Conservation (phyloP, 1,140 invertebrate species). For the Ips nitidus region DNA sequence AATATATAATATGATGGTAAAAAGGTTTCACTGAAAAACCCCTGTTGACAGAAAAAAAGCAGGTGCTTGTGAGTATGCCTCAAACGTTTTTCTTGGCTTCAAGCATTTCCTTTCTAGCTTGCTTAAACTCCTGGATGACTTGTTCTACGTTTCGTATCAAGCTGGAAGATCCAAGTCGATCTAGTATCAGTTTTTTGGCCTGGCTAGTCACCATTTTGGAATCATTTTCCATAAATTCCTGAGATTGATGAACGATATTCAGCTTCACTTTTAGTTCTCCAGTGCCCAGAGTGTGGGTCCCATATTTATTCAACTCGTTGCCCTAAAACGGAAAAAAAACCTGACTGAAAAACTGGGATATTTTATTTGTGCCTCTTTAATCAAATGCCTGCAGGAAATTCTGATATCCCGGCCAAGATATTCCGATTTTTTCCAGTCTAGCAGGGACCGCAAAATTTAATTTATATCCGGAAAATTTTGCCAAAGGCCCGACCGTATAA, state of each 20-base stretch:
- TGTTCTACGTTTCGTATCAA: constrained; percentile 48
- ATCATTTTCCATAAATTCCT: constrained; percentile 40
- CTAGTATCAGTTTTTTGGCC: constrained; percentile 36
- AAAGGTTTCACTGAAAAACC: too few relatives aligned
- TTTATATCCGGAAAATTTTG: too few relatives aligned
- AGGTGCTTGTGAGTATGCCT: background rate
- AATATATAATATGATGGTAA: background rate
- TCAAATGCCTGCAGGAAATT: too few relatives aligned
- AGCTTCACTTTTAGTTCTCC: constrained; percentile 41
- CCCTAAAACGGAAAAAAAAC: constrained; percentile 39
- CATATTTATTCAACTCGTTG: constrained; percentile 44
- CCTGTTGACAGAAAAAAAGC: too few relatives aligned
- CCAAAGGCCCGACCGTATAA: too few relatives aligned
- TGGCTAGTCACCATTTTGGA: constrained; percentile 10
- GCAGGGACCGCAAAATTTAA: too few relatives aligned
- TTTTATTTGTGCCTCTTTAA: too few relatives aligned
- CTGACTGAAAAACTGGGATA: background rate
- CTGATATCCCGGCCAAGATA: too few relatives aligned
- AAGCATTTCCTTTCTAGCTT: constrained; percentile 45
- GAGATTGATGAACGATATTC: constrained; percentile 46
- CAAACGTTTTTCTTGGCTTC: constrained; percentile 41
- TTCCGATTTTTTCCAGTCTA: too few relatives aligned
- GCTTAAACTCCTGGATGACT: constrained; percentile 46
- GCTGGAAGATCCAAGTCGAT: constrained; percentile 41
- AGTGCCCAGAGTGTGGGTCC: constrained; percentile 39